These are phyloP conservation scores for Apodemia hepburni DNA, from an alignment of 2,888 invertebrate species.

Conservation along the genomic window DNA sequence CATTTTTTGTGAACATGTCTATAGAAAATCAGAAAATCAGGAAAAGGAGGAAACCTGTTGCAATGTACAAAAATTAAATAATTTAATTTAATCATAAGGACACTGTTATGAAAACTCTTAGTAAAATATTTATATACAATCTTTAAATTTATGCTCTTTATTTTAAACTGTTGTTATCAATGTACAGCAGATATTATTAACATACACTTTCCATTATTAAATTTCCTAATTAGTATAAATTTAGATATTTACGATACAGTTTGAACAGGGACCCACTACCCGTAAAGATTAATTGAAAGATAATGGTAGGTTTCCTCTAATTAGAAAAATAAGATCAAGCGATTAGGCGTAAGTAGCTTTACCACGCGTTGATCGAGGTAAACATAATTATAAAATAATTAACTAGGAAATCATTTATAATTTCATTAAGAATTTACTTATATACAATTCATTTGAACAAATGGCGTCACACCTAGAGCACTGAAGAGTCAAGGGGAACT, in stretches of 20 bases:
- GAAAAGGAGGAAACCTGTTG: no score
- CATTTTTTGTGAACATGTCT: no score
- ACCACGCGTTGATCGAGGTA: background rate
- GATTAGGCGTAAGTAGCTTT: conserved; percentile 3
- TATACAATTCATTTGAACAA: no score
- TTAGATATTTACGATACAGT: conserved; percentile 6
- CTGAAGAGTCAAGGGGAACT: no score
- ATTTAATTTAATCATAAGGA: background rate
- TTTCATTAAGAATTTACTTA: no score
- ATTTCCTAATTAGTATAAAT: conserved; percentile 14
- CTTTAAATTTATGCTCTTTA: background rate
- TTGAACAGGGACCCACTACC: conserved; percentile 3
- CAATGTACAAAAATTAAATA: background rate
- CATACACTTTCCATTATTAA: conserved; percentile 11
- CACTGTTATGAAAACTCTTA: background rate
- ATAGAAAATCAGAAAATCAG: no score
- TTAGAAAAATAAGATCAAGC: conserved; percentile 10
- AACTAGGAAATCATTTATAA: background rate
- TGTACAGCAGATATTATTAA: background rate
- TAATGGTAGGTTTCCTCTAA: conserved; percentile 9
- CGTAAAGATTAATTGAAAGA: conserved; percentile 12
- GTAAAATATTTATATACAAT: no score
- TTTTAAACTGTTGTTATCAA: background rate
- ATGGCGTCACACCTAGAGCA: no score
- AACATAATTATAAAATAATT: background rate